Conservation (phyloP, 2,888 invertebrate species). For the Beris morrisii region DNA sequence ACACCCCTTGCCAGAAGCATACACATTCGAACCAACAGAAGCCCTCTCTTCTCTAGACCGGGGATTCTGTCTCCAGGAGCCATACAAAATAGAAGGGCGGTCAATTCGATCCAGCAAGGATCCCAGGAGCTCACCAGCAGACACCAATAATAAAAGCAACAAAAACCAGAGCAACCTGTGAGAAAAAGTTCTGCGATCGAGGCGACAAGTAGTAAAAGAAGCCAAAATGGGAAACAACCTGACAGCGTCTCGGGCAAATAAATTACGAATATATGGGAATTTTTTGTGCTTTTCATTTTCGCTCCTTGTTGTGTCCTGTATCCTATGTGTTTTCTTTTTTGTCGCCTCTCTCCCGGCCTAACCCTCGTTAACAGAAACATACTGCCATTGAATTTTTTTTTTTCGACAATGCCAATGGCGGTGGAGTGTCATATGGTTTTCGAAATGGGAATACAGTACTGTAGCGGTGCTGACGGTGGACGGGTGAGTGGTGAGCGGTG, state of each 20-base stretch:
- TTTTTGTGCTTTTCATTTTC: conserved; percentile 4
- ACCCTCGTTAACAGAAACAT: no score
- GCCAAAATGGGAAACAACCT: not conserved
- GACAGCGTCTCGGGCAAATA: conserved; percentile 13
- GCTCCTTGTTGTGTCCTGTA: not conserved
- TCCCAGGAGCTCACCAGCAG: no score
- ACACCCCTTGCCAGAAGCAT: conserved; percentile 5
- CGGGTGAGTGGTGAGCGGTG: no score
- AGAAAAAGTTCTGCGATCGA: not conserved
- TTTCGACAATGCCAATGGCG: no score
- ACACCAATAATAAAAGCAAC: not conserved
- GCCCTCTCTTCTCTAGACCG: not conserved
- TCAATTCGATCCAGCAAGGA: not conserved
- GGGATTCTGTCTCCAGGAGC: not conserved
- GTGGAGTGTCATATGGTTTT: no score
- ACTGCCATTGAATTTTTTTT: no score
- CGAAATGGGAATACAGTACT: no score
- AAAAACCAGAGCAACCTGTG: not conserved
- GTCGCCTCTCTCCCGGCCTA: no score
- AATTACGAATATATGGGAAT: conserved; percentile 23
- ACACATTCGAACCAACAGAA: not conserved
- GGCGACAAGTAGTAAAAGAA: not conserved
- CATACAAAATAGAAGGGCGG: not conserved
- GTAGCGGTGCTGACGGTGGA: no score
- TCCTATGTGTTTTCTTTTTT: not conserved